Evolutionary conservation across 2,113 vertebrate genomes (phyloP).

Genomic region (Cephalophus harveyi): DNA sequence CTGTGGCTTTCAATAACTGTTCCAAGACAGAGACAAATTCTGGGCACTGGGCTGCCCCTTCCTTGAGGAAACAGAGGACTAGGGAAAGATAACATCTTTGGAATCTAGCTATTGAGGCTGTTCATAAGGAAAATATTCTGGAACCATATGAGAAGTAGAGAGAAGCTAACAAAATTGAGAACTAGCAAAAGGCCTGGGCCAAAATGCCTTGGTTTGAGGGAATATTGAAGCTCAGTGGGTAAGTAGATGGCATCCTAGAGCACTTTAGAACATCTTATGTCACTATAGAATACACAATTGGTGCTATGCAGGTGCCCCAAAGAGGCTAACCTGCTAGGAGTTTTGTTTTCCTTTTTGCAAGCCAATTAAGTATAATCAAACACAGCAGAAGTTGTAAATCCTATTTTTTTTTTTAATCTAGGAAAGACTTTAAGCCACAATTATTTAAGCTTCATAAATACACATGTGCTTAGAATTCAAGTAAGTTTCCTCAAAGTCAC

Average conservation of each 20-base stretch:
- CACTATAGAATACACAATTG: background rate
- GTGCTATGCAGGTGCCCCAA: background rate
- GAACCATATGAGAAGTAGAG: background rate
- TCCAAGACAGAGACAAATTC: background rate
- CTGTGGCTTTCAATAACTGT: background rate
- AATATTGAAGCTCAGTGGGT: background rate
- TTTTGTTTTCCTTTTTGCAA: background rate
- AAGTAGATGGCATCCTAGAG: background rate
- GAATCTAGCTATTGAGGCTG: accelerated
- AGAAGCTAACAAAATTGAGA: background rate
- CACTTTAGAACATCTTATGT: background rate
- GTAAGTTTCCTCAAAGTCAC: background rate
- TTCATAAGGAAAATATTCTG: background rate
- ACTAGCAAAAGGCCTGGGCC: background rate
- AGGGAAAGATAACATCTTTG: background rate
- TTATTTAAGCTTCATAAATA: background rate
- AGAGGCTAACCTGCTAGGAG: background rate
- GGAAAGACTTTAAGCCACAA: background rate
- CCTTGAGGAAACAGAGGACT: background rate
- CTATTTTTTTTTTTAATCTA: background rate
- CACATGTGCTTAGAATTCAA: background rate
- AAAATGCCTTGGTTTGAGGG: background rate
- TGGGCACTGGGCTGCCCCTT: background rate
- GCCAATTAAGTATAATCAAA: background rate
- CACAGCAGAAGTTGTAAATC: background rate